A percentile compares a stretch with the other conserved stretches of the same genome.
Evolutionary conservation across 2,797 vertebrate species (phyloP).

Genomic region (Orientallactaga sibirica): DNA sequence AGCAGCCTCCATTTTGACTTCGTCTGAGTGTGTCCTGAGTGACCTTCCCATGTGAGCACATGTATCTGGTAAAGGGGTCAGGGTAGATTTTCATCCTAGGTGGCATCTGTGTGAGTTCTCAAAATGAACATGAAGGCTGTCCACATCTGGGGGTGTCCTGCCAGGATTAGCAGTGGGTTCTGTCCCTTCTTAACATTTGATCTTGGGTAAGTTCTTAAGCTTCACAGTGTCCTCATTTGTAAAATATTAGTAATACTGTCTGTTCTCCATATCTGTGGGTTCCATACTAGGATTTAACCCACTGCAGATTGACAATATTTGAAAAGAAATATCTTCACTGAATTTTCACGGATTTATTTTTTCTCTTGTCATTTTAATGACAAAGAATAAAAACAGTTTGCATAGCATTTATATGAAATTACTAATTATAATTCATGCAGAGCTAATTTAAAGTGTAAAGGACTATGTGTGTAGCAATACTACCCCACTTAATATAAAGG

Average conservation of each 20-base stretch:
- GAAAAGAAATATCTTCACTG: background rate
- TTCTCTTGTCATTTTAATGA: background rate
- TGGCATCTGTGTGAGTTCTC: background rate
- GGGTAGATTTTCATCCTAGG: background rate
- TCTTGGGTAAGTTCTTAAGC: background rate
- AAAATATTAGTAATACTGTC: background rate
- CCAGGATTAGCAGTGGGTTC: background rate
- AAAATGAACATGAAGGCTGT: background rate
- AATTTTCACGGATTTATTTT: background rate
- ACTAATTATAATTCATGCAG: background rate
- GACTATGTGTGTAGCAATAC: background rate
- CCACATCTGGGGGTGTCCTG: rapidly evolving
- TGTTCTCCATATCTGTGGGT: rapidly evolving
- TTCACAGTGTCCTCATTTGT: background rate
- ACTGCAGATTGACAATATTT: background rate
- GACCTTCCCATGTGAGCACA: background rate
- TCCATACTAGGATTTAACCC: background rate
- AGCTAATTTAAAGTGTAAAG: background rate
- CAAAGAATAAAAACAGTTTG: background rate
- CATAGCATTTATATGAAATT: background rate
- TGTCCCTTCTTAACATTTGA: rapidly evolving
- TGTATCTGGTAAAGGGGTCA: background rate
- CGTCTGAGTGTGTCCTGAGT: background rate
- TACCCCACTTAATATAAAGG: background rate
- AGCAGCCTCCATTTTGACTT: rapidly evolving